Evolutionary conservation across 2,113 vertebrate species (phyloP).

Genomic region (Hydrolagus affinis): DNA sequence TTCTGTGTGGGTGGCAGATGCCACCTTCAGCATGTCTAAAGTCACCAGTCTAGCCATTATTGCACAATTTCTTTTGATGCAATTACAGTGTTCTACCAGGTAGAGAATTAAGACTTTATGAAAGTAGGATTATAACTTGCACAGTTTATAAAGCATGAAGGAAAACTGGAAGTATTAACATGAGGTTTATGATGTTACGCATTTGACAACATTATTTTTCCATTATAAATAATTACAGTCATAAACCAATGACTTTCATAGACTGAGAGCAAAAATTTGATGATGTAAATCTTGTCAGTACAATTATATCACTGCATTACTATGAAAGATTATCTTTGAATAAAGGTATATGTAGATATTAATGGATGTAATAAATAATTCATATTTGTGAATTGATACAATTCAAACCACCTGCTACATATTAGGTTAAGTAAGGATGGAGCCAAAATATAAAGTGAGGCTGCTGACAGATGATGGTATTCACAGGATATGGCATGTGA

Average conservation of each 20-base stretch:
- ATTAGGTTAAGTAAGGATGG: not conserved
- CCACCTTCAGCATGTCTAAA: not conserved
- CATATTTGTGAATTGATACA: not conserved
- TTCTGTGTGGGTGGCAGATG: not conserved
- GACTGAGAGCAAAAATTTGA: not conserved
- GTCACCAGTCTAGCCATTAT: not conserved
- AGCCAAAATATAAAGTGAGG: not conserved
- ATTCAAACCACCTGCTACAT: not conserved
- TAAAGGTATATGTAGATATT: not conserved
- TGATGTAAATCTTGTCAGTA: too few relatives aligned
- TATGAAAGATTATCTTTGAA: not conserved
- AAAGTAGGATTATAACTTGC: not conserved
- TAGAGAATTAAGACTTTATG: not conserved
- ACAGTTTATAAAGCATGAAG: not conserved
- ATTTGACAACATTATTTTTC: not conserved
- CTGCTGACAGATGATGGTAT: not conserved
- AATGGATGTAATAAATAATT: not conserved
- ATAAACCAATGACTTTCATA: not conserved
- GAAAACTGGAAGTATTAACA: not conserved
- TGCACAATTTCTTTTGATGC: not conserved
- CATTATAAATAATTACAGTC: not conserved
- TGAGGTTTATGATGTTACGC: not conserved
- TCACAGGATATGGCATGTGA: not conserved
- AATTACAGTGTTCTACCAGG: not conserved
- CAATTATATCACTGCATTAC: not conserved